phyloP scores from a whole-genome alignment of 2,797 vertebrate species.

The Acanthornis magna region DNA sequence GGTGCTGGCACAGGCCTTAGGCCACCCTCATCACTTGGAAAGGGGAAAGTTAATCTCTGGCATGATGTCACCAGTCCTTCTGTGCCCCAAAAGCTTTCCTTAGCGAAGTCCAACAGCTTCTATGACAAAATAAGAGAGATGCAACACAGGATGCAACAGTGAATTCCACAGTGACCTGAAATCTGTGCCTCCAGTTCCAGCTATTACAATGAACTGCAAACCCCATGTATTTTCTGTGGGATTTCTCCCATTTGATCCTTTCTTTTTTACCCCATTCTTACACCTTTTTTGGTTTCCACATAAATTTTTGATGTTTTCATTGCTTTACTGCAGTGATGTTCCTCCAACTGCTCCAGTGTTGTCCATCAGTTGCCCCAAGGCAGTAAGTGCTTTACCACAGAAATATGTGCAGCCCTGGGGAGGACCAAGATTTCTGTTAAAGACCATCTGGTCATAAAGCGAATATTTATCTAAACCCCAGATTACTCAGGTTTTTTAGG shows the following conservation, averaged over 20 bases:
- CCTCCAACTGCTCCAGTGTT: background rate
- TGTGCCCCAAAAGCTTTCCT: background rate
- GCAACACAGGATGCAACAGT: background rate
- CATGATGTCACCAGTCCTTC: background rate
- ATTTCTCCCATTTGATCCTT: background rate
- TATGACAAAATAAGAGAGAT: background rate
- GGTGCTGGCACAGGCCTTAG: background rate
- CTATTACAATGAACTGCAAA: background rate
- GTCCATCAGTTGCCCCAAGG: background rate
- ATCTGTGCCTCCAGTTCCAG: background rate
- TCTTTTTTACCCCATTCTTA: background rate
- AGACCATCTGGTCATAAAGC: background rate
- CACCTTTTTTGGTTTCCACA: background rate
- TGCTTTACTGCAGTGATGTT: background rate
- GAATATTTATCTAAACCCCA: background rate
- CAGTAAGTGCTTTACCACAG: background rate
- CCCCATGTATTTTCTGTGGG: background rate
- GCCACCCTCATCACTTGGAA: background rate
- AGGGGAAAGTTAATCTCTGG: background rate
- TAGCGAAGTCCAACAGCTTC: background rate
- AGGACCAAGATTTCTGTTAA: background rate
- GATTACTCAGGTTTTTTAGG: background rate
- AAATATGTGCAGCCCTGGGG: background rate
- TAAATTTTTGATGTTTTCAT: background rate
- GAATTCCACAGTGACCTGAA: background rate